Evolutionary conservation across 2,113 vertebrate genomes (phyloP).

Genomic region (Pelusios castaneus): DNA sequence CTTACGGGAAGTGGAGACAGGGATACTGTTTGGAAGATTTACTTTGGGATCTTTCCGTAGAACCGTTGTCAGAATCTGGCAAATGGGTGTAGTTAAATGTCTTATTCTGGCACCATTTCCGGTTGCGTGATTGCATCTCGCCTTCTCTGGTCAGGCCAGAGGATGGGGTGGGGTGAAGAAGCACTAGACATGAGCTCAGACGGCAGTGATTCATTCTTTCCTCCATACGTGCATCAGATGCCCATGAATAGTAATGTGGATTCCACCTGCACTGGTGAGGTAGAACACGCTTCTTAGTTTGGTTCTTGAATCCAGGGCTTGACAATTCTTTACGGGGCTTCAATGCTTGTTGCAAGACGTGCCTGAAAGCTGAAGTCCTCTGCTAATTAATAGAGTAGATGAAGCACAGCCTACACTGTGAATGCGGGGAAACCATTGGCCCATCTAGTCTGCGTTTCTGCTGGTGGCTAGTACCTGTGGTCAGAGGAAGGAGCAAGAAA

Average conservation of each 20-base stretch:
- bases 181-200: not conserved
- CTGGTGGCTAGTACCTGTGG: not conserved
- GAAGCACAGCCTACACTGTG: not conserved
- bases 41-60: not conserved
- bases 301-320: not conserved
- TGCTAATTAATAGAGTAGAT: not conserved
- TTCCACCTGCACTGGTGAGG: not conserved
- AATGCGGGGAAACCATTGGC: not conserved
- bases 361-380: not conserved
- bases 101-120: not conserved
- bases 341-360: not conserved
- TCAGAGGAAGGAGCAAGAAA: not conserved
- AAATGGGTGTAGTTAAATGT: not conserved
- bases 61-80: not conserved
- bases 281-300: not conserved
- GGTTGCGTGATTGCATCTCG: not conserved
- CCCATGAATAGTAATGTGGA: not conserved
- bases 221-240: not conserved
- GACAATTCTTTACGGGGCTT: not conserved
- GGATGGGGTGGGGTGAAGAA: not conserved
- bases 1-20: not conserved
- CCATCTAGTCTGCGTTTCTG: not conserved
- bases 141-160: not conserved
- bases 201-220: not conserved
- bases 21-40: not conserved